Evolutionary conservation across 2,888 invertebrate species (phyloP), one percentile per base, ranked within the genome.

Genomic region (Palloptera scutellata): DNA sequence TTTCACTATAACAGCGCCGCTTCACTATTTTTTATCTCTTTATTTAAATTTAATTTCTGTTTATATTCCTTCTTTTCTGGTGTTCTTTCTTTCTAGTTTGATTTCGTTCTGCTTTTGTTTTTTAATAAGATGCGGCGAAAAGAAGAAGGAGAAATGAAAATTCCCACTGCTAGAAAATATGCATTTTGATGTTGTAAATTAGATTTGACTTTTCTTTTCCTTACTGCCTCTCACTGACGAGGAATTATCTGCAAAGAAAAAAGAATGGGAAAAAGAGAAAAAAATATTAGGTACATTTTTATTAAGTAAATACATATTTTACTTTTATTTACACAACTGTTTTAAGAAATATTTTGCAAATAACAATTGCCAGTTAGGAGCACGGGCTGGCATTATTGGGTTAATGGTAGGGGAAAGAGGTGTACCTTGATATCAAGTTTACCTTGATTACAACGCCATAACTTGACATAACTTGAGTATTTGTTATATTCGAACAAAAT

Each of bases 181-280:
- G 60, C 73, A 73, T 73, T 68, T 66, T 72, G 67, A 20, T 42
- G 58, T 15, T 55, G 55, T n/a, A 15, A 62, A 20, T 45, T 11
- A 51, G 5, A 17, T 15, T 54, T 53, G 12, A 15, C 53, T n/a
- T 13, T 5, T 15, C 17, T 20, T 40, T 55, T 45, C 6, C n/a
- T 43, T 63, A n/a, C 1, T 45, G n/a, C 1, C 17, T 43, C 52
- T 13, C 13, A 1, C 5, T 20, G 12, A 6, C 4, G n/a, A 30
- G 6, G 2, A 30, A 30, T 4, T 30, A 42, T 42, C 61, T 61
- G 61, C 8, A 61, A 61, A 15, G 19, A 20, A 2, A 1, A 53
- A 80, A 76, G 71, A 76, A 77, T 63, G 72, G 74, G 40, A 75
- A 79, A 59, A 75, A 78, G 59, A 79, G 80, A 64, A 80, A 79